A percentile compares a stretch with the other conserved stretches of the same genome.
phyloP scores from a whole-genome alignment of 2,797 vertebrate genomes.

The Sternarchorhynchus goeldii region DNA sequence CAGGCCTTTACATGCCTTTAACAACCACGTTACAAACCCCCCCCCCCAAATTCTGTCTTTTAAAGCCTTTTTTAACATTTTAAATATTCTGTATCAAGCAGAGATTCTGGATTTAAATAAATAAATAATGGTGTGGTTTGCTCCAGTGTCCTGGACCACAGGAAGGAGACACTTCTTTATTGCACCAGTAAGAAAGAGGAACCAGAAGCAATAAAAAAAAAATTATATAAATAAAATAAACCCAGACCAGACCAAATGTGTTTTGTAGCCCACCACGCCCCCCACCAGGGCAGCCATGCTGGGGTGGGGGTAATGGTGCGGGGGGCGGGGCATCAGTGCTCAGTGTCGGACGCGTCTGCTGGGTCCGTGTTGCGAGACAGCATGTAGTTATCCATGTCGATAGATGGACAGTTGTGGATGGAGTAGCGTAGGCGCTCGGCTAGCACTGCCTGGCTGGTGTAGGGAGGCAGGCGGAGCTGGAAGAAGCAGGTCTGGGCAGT shows the following conservation, averaged over 20 bases:
- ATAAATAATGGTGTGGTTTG: slow-evolving; percentile 1
- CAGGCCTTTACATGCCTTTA: slow-evolving; percentile 5
- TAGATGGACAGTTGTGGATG: slow-evolving; percentile 84
- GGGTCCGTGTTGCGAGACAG: slow-evolving; percentile 81
- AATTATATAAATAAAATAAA: background rate
- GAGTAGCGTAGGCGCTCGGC: slow-evolving; percentile 82
- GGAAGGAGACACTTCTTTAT: slow-evolving; percentile 39
- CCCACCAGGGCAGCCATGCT: no score
- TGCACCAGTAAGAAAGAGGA: slow-evolving; percentile 43
- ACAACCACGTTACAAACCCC: no score
- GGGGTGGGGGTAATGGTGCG: background rate
- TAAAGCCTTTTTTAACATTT: slow-evolving; percentile 6
- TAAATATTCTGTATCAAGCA: slow-evolving; percentile 49
- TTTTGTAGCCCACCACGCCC: slow-evolving; percentile 1
- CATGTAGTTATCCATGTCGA: slow-evolving; percentile 88
- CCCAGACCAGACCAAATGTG: slow-evolving; percentile 30
- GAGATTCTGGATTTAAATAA: slow-evolving; percentile 30
- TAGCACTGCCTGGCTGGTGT: slow-evolving; percentile 78
- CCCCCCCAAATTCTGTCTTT: background rate
- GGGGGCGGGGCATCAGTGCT: slow-evolving; percentile 67
- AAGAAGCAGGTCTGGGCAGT: slow-evolving; percentile 87
- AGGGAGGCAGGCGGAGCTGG: slow-evolving; percentile 81
- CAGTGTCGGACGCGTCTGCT: slow-evolving; percentile 76
- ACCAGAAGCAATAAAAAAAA: background rate
- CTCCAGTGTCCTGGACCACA: slow-evolving; percentile 12